A percentile compares a stretch with the other conserved stretches of the same genome.
phyloP scores from a whole-genome alignment of 2,113 vertebrate species.

The Laticauda laticaudata region DNA sequence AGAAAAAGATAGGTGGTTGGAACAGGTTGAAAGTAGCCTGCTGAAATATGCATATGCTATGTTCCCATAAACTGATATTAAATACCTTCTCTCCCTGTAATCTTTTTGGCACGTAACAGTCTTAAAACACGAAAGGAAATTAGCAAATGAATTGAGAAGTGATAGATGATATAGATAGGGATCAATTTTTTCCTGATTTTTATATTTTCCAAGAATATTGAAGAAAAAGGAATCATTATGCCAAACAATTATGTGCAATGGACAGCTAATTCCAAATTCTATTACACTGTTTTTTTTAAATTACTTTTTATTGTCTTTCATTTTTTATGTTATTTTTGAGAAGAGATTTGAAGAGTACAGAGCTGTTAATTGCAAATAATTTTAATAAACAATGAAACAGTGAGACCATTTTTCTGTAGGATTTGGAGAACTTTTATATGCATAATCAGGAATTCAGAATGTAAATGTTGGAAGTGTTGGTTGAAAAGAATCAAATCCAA shows the following conservation, averaged over 20 bases:
- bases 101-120: neutral
- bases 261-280: neutral
- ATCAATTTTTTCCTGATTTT: neutral
- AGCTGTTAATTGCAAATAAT: neutral
- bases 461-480: neutral
- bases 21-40: neutral
- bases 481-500: neutral
- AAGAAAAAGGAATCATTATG: neutral
- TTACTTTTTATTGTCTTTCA: neutral
- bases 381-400: neutral
- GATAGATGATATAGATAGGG: neutral
- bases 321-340: neutral
- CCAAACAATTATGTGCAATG: neutral
- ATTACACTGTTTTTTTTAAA: neutral
- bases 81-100: neutral
- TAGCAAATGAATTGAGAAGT: neutral
- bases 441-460: neutral
- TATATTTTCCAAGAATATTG: neutral
- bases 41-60: fast-evolving
- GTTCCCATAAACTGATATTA: neutral
- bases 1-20: neutral
- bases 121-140: neutral
- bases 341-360: neutral
- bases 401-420: neutral
- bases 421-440: neutral